Percentiles rank a stretch among this genome's conserved stretches.
Conservation (phyloP, 2,888 invertebrate species). For the Hypsopygia costalis region DNA sequence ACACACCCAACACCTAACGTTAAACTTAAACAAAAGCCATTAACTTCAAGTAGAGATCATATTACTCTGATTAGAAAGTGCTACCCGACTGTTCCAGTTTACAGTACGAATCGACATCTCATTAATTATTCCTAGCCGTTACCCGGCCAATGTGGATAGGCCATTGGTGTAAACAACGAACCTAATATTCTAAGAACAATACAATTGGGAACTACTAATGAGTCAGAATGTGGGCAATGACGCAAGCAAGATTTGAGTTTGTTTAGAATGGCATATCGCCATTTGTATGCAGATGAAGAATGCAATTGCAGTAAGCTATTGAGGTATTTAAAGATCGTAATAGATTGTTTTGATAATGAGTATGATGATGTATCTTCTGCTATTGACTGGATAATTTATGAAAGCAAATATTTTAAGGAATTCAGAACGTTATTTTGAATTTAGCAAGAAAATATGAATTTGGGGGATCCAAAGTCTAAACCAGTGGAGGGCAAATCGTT, state of each 20-base stretch:
- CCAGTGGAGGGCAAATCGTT: too few species aligned
- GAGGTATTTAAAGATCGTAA: too few species aligned
- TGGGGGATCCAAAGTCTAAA: too few species aligned
- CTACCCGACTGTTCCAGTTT: slow-evolving; percentile 22
- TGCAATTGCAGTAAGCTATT: too few species aligned
- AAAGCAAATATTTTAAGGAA: too few species aligned
- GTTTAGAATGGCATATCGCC: not conserved
- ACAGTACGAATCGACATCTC: slow-evolving; percentile 36
- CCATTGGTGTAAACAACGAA: slow-evolving; percentile 52
- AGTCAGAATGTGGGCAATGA: slow-evolving; percentile 53
- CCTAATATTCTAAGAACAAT: slow-evolving; percentile 67
- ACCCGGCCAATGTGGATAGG: slow-evolving; percentile 46
- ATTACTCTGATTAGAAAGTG: slow-evolving; percentile 37
- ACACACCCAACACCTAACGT: slow-evolving; percentile 12
- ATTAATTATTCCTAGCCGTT: slow-evolving; percentile 63
- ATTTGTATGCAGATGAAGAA: too few species aligned
- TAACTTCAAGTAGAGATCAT: slow-evolving; percentile 24
- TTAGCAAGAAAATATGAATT: too few species aligned
- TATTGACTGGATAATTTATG: too few species aligned
- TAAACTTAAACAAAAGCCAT: slow-evolving; percentile 21
- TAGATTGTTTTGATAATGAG: too few species aligned
- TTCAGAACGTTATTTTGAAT: too few species aligned
- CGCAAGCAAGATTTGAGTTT: slow-evolving; percentile 28
- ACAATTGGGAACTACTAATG: slow-evolving; percentile 70
- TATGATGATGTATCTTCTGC: too few species aligned